phyloP scores from a whole-genome alignment of 2,113 vertebrate species.

The Gavialis gangeticus region DNA sequence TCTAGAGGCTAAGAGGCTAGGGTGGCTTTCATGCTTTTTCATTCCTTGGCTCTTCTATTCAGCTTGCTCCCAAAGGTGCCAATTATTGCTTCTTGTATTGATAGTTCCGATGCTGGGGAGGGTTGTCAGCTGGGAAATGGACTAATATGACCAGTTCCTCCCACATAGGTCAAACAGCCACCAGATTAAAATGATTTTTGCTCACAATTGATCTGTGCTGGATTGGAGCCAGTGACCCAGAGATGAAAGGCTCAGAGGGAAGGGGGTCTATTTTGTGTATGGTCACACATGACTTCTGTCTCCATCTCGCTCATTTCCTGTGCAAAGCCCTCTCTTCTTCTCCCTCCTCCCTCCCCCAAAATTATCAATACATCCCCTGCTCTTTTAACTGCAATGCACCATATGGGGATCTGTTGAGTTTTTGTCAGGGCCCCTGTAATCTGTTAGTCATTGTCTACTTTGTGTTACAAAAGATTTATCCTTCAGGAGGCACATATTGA shows the following conservation, averaged over 20 bases:
- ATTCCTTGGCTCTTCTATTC: slow-evolving; percentile 42
- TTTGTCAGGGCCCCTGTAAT: slow-evolving; percentile 72
- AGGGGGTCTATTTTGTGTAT: slow-evolving; percentile 71
- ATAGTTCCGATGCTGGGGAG: slow-evolving; percentile 61
- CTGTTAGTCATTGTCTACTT: slow-evolving; percentile 66
- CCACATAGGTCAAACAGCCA: slow-evolving; percentile 77
- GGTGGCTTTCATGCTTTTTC: slow-evolving; percentile 51
- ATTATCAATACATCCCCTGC: slow-evolving; percentile 70
- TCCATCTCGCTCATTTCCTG: slow-evolving; percentile 71
- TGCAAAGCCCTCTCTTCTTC: slow-evolving; percentile 53
- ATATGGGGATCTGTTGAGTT: slow-evolving; percentile 75
- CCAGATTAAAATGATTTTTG: slow-evolving; percentile 79
- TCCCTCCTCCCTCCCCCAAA: slow-evolving; percentile 59
- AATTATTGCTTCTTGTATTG: slow-evolving; percentile 73
- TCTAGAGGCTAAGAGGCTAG: slow-evolving; percentile 43
- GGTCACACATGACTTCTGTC: slow-evolving; percentile 74
- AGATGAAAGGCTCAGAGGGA: slow-evolving; percentile 77
- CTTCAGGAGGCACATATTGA: slow-evolving; percentile 69
- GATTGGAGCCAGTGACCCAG: slow-evolving; percentile 72
- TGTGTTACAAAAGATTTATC: slow-evolving; percentile 71
- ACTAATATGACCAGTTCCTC: slow-evolving; percentile 74
- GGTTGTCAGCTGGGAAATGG: slow-evolving; percentile 74
- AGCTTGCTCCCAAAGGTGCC: slow-evolving; percentile 56
- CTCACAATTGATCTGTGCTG: slow-evolving; percentile 69
- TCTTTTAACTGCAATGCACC: slow-evolving; percentile 73